Conservation (phyloP, 2,113 vertebrate genomes). For the Paratilapia polleni region DNA sequence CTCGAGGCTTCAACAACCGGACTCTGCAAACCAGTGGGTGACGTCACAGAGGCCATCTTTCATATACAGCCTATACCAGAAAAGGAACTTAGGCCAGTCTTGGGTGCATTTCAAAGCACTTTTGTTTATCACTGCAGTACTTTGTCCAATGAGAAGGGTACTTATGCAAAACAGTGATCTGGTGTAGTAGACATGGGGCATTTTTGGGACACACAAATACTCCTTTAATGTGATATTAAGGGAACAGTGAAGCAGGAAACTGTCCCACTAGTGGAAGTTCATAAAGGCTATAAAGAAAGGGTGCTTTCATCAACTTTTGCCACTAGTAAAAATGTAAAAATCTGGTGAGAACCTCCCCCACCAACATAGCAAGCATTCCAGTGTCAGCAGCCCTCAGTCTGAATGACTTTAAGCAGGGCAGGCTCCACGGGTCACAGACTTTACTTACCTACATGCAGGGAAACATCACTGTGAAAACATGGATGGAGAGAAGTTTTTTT, state of each 20-base stretch:
- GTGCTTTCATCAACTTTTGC: not conserved
- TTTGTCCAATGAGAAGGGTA: not conserved
- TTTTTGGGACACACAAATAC: not conserved
- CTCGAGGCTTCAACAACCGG: not conserved
- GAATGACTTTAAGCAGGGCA: slow-evolving; percentile 66
- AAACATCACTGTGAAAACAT: slow-evolving; percentile 64
- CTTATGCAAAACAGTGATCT: not conserved
- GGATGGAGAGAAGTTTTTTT: slow-evolving; percentile 17
- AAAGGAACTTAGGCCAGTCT: not conserved
- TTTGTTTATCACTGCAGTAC: not conserved
- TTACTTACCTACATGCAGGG: slow-evolving; percentile 57
- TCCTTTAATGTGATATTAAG: not conserved
- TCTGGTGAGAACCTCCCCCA: slow-evolving; percentile 48
- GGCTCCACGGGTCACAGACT: slow-evolving; percentile 62
- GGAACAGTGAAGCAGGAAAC: not conserved
- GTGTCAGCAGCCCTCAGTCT: slow-evolving; percentile 67
- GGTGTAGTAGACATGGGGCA: not conserved
- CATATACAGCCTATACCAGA: not conserved
- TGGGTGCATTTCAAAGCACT: not conserved
- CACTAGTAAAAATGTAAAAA: slow-evolving; percentile 52
- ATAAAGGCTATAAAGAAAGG: not conserved
- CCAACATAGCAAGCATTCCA: slow-evolving; percentile 72
- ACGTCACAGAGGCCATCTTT: not conserved
- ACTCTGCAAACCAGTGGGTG: not conserved
- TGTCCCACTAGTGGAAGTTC: not conserved